Percentiles rank a stretch among this genome's conserved stretches.
phyloP scores from a whole-genome alignment of 2,113 vertebrate species.

The Leucosticte australis region DNA sequence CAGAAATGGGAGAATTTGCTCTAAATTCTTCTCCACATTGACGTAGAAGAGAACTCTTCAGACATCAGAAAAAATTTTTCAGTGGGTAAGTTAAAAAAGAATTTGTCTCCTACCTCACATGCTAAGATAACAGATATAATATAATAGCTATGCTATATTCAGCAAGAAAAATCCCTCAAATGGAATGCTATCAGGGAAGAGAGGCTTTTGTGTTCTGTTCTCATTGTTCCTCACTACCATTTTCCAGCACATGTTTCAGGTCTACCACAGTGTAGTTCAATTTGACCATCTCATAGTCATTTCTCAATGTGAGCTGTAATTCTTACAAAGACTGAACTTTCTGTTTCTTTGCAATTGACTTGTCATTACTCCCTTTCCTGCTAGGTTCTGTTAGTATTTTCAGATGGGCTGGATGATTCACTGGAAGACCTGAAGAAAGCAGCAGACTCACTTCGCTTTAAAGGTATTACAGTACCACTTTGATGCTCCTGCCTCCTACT shows the following conservation, averaged over 20 bases:
- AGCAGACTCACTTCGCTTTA: conserved; percentile 63
- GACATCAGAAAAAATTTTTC: background rate
- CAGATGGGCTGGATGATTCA: conserved; percentile 82
- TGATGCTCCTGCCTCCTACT: background rate
- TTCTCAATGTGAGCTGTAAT: background rate
- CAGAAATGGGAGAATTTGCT: background rate
- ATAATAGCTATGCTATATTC: background rate
- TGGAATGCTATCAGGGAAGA: background rate
- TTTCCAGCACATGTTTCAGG: background rate
- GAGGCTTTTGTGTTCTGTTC: background rate
- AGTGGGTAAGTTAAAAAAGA: background rate
- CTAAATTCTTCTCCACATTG: background rate
- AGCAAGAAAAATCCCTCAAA: background rate
- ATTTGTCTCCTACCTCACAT: background rate
- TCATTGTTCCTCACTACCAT: background rate
- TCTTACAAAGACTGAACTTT: background rate
- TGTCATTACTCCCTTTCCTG: background rate
- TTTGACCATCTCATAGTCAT: background rate
- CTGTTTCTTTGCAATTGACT: background rate
- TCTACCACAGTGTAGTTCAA: background rate
- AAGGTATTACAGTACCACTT: conserved; percentile 49
- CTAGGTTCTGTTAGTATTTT: conserved; percentile 86
- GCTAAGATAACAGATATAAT: background rate
- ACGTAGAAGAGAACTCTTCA: background rate
- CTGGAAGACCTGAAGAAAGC: conserved; percentile 70